phyloP scores from a whole-genome alignment of 2,797 vertebrate genomes.

The Sitta carolinensis region DNA sequence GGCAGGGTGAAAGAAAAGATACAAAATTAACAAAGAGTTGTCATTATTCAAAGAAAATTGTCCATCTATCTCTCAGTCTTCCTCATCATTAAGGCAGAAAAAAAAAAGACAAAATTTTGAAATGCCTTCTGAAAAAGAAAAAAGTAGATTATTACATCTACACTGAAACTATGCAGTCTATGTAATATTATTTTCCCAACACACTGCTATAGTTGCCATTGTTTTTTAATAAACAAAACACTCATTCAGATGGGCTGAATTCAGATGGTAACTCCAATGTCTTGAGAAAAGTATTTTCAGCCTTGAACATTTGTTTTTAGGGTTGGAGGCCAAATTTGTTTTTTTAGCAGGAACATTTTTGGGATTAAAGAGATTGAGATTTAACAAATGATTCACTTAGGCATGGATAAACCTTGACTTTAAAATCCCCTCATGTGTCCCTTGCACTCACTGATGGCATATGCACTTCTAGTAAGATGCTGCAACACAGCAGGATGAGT shows the following conservation, averaged over 20 bases:
- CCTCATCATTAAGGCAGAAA: background rate
- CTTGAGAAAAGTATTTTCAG: background rate
- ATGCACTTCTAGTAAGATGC: conserved; percentile 10
- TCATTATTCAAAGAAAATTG: background rate
- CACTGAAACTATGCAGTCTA: background rate
- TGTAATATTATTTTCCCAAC: background rate
- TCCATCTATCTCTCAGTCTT: background rate
- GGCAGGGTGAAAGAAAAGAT: background rate
- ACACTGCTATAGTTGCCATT: background rate
- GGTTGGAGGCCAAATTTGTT: background rate
- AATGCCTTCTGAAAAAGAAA: background rate
- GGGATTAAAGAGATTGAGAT: background rate
- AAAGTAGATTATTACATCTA: background rate
- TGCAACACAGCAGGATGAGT: background rate
- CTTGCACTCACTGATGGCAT: conserved; percentile 13
- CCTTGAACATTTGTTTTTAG: background rate
- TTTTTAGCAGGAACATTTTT: background rate
- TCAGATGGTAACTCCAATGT: background rate
- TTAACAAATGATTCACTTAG: background rate
- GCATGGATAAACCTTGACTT: conserved; percentile 6
- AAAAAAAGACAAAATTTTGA: background rate
- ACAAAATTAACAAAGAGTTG: background rate
- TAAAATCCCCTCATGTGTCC: conserved; percentile 39
- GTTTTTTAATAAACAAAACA: background rate
- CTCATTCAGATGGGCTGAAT: background rate